Evolutionary conservation across 2,113 vertebrate genomes (phyloP).

Genomic region (Perccottus glenii): DNA sequence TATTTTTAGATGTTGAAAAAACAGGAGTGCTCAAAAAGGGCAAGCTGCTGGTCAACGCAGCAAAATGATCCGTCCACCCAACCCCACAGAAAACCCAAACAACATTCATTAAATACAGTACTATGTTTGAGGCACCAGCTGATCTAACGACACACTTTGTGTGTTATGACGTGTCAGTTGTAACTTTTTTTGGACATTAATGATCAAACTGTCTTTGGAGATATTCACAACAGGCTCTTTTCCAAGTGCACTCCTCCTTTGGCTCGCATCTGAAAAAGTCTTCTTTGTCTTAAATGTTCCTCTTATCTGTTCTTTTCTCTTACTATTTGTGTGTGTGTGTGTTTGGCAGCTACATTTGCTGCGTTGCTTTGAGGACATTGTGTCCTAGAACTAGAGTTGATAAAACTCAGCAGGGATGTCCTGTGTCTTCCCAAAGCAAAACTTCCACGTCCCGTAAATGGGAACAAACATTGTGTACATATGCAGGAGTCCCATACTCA

Average conservation of each 20-base stretch:
- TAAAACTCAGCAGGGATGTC: constrained; percentile 67
- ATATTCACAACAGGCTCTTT: constrained; percentile 4
- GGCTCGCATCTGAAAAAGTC: constrained; percentile 29
- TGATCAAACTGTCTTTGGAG: constrained; percentile 11
- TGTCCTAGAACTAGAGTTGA: constrained; percentile 71
- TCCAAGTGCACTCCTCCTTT: constrained; percentile 13
- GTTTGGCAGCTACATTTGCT: constrained; percentile 60
- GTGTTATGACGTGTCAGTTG: not conserved
- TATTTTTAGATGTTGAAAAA: constrained; percentile 69
- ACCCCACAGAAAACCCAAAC: constrained; percentile 35
- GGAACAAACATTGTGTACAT: not conserved
- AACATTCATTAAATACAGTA: constrained; percentile 23
- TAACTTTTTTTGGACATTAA: not conserved
- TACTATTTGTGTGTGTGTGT: constrained; percentile 24
- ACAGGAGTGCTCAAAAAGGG: constrained; percentile 64
- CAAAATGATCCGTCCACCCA: constrained; percentile 20
- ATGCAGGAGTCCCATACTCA: not conserved
- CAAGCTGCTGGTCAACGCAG: constrained; percentile 28
- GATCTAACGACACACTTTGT: constrained; percentile 9
- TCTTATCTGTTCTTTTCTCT: constrained; percentile 35
- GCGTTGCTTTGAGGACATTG: constrained; percentile 57
- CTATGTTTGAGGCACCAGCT: constrained; percentile 20
- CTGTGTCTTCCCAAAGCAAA: constrained; percentile 57
- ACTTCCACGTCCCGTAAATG: constrained; percentile 5
- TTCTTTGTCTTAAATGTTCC: constrained; percentile 45